phyloP scores from a whole-genome alignment of 2,797 vertebrate species.

The Manis javanica region DNA sequence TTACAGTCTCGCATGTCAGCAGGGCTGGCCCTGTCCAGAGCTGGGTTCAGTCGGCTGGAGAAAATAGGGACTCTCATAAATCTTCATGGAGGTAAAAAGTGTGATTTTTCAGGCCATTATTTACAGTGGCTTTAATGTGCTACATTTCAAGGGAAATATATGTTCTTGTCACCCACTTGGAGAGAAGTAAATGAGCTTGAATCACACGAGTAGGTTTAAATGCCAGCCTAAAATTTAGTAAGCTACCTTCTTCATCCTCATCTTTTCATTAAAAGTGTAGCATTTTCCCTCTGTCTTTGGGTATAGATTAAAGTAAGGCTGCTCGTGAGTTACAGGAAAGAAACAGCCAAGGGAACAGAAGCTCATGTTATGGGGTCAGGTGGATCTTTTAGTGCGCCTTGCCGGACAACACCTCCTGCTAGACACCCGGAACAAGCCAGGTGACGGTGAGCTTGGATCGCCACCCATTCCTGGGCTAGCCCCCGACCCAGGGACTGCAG shows the following conservation, averaged over 20 bases:
- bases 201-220: slow-evolving; percentile 88
- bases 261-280: slow-evolving; percentile 82
- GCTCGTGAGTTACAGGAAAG: neutral
- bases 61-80: slow-evolving; percentile 83
- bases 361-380: neutral
- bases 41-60: slow-evolving; percentile 78
- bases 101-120: slow-evolving; percentile 85
- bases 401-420: neutral
- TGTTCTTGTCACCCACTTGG: slow-evolving; percentile 88
- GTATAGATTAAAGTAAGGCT: slow-evolving; percentile 37
- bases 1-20: neutral
- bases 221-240: slow-evolving; percentile 87
- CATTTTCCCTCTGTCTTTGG: slow-evolving; percentile 83
- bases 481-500: no score
- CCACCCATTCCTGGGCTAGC: neutral
- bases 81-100: slow-evolving; percentile 86
- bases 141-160: slow-evolving; percentile 87
- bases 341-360: neutral
- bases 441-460: neutral
- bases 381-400: neutral
- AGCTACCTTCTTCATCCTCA: slow-evolving; percentile 79
- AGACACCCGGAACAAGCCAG: neutral
- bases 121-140: slow-evolving; percentile 86
- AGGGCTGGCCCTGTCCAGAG: neutral
- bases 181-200: slow-evolving; percentile 88